phyloP scores from a whole-genome alignment of 2,888 invertebrate genomes.

The Incurvaria masculella region DNA sequence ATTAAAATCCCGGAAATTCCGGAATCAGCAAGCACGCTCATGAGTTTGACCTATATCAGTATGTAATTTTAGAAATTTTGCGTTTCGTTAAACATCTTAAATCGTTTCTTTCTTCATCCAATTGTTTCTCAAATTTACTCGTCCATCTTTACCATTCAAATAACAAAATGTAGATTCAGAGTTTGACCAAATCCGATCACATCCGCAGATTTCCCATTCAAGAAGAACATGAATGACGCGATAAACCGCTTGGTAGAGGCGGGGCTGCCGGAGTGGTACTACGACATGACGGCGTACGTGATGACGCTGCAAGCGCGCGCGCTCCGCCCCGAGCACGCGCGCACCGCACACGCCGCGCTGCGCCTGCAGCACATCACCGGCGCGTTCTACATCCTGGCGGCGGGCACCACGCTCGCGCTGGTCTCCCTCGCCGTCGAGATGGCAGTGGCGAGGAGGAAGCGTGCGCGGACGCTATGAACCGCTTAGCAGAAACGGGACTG shows the following conservation, averaged over 20 bases:
- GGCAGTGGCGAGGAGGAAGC: too few species aligned
- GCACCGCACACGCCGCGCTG: background rate
- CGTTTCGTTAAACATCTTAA: too few species aligned
- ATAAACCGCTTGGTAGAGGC: constrained; percentile 25
- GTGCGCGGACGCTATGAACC: constrained; percentile 22
- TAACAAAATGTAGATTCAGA: too few species aligned
- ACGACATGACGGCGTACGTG: constrained; percentile 11
- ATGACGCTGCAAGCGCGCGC: background rate
- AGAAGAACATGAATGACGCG: constrained; percentile 19
- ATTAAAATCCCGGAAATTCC: too few species aligned
- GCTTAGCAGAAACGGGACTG: constrained; percentile 26
- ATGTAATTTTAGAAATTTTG: too few species aligned
- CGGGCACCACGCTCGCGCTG: background rate
- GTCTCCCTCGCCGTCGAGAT: background rate
- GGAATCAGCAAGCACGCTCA: too few species aligned
- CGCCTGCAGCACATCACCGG: background rate
- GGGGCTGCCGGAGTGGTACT: constrained; percentile 27
- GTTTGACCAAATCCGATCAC: too few species aligned
- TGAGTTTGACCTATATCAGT: too few species aligned
- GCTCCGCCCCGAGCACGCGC: background rate
- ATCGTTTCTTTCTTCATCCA: too few species aligned
- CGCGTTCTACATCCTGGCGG: background rate
- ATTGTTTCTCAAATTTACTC: too few species aligned
- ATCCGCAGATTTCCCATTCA: constrained; percentile 30
- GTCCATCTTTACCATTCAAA: too few species aligned